Percentiles rank a stretch among this genome's conserved stretches.
These are phyloP conservation scores for Cassiopea andromeda DNA, from an alignment of 30 jellyfish, hydroid and myxozoan genomes.

Conservation along the genomic window DNA sequence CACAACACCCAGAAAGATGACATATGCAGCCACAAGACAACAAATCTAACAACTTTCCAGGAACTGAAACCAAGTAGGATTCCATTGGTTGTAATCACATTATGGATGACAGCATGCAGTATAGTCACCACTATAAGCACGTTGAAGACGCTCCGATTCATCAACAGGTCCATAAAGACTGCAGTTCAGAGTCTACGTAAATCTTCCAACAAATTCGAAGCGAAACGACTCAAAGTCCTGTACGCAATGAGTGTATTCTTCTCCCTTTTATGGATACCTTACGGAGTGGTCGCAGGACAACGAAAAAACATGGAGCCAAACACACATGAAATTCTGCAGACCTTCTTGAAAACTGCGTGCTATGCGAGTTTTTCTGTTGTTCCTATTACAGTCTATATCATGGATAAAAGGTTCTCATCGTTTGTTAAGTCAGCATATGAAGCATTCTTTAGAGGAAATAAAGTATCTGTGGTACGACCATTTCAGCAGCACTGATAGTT, in stretches of 20 bases:
- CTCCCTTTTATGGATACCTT: slow-evolving; percentile 61
- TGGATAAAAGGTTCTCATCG: slow-evolving; percentile 46
- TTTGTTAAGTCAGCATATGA: background rate
- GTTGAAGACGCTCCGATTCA: slow-evolving; percentile 1
- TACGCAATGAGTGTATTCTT: slow-evolving; percentile 9
- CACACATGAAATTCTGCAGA: background rate
- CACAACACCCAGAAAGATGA: background rate
- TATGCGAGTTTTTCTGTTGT: slow-evolving; percentile 40
- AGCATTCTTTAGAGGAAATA: background rate
- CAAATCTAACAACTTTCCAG: background rate
- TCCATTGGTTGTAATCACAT: background rate
- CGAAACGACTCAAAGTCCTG: slow-evolving; percentile 35
- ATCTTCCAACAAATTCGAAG: slow-evolving; percentile 17
- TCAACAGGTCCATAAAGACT: background rate
- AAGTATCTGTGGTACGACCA: background rate
- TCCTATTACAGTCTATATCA: slow-evolving; percentile 29
- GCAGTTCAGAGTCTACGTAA: background rate
- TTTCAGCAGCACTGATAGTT: background rate
- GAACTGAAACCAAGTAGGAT: background rate
- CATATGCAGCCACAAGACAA: background rate
- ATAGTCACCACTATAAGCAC: background rate
- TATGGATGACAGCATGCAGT: slow-evolving; percentile 39
- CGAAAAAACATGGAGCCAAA: slow-evolving; percentile 3
- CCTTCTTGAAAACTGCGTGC: slow-evolving; percentile 11
- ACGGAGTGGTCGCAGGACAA: slow-evolving; percentile 37